A percentile compares a stretch with the other conserved stretches of the same genome.
phyloP scores from a whole-genome alignment of 2,113 vertebrate species.

The Bombycilla garrulus region DNA sequence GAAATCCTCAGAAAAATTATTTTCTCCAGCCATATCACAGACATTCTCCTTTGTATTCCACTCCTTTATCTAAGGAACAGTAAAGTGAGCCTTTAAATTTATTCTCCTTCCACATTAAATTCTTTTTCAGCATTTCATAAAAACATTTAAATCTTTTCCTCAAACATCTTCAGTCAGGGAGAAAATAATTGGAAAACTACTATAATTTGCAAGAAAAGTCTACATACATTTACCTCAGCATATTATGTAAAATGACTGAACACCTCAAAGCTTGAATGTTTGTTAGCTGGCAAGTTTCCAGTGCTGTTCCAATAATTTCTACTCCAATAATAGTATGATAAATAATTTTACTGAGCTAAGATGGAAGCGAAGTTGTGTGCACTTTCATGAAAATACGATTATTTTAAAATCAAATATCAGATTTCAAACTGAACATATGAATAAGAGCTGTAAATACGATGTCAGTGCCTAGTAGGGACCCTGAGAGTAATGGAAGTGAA shows the following conservation, averaged over 20 bases:
- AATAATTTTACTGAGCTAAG: constrained; percentile 8
- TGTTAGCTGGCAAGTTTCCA: not conserved
- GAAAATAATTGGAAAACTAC: not conserved
- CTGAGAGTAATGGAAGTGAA: not conserved
- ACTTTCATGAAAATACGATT: not conserved
- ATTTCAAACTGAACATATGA: not conserved
- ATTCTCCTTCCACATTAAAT: not conserved
- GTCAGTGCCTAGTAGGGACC: not conserved
- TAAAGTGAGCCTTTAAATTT: not conserved
- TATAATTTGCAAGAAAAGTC: not conserved
- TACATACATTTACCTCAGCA: not conserved
- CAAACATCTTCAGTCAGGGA: not conserved
- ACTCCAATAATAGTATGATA: not conserved
- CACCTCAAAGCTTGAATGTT: not conserved
- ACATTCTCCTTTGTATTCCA: not conserved
- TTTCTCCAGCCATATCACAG: not conserved
- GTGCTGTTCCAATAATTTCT: not conserved
- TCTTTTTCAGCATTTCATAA: not conserved
- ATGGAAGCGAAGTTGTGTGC: not conserved
- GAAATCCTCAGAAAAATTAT: not conserved
- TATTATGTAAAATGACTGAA: not conserved
- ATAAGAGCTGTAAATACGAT: not conserved
- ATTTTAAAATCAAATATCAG: not conserved
- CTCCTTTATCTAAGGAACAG: not conserved
- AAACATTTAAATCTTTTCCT: not conserved